These are phyloP conservation scores for Tamandua tetradactyla DNA, from an alignment of 2,797 vertebrate species.

Conservation along the genomic window DNA sequence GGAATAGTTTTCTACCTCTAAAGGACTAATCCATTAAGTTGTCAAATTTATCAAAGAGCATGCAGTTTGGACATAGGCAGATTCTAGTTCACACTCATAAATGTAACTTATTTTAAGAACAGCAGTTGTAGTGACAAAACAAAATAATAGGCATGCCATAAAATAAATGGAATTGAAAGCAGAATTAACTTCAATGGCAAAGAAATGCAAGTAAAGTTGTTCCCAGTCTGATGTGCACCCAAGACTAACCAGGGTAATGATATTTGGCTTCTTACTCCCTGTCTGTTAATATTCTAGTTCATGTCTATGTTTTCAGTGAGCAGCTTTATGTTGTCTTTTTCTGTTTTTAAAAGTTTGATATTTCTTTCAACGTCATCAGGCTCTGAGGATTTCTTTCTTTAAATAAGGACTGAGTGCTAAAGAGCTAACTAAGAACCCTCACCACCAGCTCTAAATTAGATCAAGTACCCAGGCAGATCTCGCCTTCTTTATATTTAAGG, in stretches of 20 bases:
- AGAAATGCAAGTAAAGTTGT: neutral
- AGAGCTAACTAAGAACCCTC: neutral
- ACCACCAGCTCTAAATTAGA: slow-evolving; percentile 13
- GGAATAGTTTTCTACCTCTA: neutral
- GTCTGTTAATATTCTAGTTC: neutral
- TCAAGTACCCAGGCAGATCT: neutral
- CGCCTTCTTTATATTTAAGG: slow-evolving; percentile 19
- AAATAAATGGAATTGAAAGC: neutral
- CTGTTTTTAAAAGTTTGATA: slow-evolving; percentile 5
- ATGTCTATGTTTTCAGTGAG: neutral
- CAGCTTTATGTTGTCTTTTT: neutral
- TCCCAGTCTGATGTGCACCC: neutral
- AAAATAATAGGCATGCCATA: neutral
- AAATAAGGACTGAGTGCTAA: neutral
- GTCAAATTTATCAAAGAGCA: neutral
- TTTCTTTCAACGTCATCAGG: slow-evolving; percentile 22
- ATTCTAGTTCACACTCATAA: neutral
- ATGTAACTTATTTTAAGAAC: neutral
- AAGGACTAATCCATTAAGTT: neutral
- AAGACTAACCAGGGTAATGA: neutral
- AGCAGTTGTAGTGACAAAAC: neutral
- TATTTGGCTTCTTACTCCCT: neutral
- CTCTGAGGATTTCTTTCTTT: slow-evolving; percentile 22
- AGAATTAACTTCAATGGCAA: neutral
- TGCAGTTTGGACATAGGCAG: neutral